phyloP scores from a whole-genome alignment of 1,140 invertebrate genomes.

The Scaptomyza pallida region DNA sequence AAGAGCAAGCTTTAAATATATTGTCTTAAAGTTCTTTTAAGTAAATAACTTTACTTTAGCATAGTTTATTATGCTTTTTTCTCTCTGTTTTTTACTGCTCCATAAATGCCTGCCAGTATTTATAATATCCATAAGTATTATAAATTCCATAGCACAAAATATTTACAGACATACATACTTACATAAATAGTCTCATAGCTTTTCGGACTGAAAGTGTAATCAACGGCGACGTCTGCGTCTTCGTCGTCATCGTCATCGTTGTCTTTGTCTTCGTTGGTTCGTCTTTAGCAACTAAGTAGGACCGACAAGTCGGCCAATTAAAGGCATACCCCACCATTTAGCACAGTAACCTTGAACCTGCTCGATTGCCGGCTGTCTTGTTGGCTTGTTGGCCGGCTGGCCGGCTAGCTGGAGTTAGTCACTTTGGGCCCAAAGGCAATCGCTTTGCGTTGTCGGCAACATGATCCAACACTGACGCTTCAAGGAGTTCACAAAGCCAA shows the following conservation, averaged over 20 bases:
- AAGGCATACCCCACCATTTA: conserved; percentile 73
- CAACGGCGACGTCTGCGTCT: conserved; percentile 41
- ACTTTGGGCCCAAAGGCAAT: conserved; percentile 15
- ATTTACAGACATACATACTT: not conserved
- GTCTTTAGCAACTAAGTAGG: conserved; percentile 23
- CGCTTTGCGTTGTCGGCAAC: conserved; percentile 23
- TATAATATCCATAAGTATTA: conserved; percentile 74
- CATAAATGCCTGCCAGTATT: conserved; percentile 3
- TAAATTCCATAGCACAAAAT: conserved; percentile 73
- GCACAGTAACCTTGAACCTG: conserved; percentile 83
- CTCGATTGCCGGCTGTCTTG: conserved; percentile 31
- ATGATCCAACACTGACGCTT: conserved; percentile 21
- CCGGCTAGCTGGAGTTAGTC: conserved; percentile 52
- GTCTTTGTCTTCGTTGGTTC: conserved; percentile 24
- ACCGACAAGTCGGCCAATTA: conserved; percentile 79
- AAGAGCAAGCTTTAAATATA: too few species aligned
- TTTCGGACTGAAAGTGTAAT: conserved; percentile 44
- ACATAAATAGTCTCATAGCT: conserved; percentile 48
- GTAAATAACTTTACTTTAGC: too few species aligned
- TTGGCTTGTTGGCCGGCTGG: too few species aligned
- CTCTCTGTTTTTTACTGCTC: not conserved
- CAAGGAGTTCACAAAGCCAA: conserved; percentile 10
- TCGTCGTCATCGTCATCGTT: conserved; percentile 37
- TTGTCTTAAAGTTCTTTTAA: too few species aligned
- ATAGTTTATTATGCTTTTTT: not conserved